Evolutionary conservation across 2,888 invertebrate species (phyloP), one percentile per base, ranked within the genome.

Genomic region (Brenthis daphne): DNA sequence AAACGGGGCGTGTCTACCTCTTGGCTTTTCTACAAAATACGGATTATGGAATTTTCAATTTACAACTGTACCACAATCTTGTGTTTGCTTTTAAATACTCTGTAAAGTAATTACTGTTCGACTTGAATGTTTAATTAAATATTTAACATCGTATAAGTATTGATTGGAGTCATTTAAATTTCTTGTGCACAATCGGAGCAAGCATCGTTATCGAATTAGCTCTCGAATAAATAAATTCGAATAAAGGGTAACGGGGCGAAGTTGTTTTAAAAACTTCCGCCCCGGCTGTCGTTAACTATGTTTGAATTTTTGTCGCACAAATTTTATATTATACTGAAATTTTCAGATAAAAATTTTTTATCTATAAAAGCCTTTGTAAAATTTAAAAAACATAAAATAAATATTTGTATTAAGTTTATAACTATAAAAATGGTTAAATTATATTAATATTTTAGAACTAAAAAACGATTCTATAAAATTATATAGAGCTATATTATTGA

Each of bases 131-230:
- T 90, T 88, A 88, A 92, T 91, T 86, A 86, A 88, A 85, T 83
- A 82, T 87, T 82, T 85, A 87, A 81, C 79, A 79, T 79, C 82
- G 85, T 84, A 83, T 79, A 83, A 82, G 80, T 85, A 88, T 90
- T 90, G 90, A 91, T 92, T 89, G 88, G 84, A 85, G 87, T 79
- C 79, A 82, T 90, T 92, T 90, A 85, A 89, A 90, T 89, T 87
- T 87, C 86, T 87, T 85, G 86, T 83, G 84, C 84, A 80, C 87
- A 87, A 86, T 86, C 85, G 86, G 83, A 83, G 79, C 82, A 79
- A 79, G 77, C 75, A 74, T 75, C 75, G 77, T 85, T 86, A 89
- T 89, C 86, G 84, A 85, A 87, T 90, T 90, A 90, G 82, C 81
- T 79, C 79, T 81, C 82, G 85, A 79, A 80, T 78, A 87, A 89